Evolutionary conservation across 2,888 invertebrate genomes (phyloP), one percentile per base, ranked within the genome.

Genomic region (Metopia argyrocephala): DNA sequence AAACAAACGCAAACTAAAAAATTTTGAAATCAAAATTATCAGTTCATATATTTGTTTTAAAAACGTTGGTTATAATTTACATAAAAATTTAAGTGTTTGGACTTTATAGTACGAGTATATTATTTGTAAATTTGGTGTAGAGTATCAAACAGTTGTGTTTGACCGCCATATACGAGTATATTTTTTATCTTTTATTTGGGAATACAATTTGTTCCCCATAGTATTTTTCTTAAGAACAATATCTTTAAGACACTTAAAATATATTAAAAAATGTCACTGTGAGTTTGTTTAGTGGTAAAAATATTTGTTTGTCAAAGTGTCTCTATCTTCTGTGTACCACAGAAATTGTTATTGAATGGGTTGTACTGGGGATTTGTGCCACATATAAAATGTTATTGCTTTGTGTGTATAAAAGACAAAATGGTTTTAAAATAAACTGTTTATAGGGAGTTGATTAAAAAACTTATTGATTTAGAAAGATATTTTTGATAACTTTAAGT

Each of bases 271-370:
- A 27, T 48, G 27, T 48, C 23, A 48, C 18, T 59, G 15, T 1
- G 15, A 4, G 15, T 15, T 38, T 9, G 38, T 38, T 38, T 12
- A 12, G 38, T 15, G 38, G 38, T 38, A 12, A 38, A 38, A 15
- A 38, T 12, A 38, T 38, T 12, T 38, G 38, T 15, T 15, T 48
- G n/a, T 48, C 48, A n/a, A 18, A n/a, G 5, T n/a, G 48, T 4
- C 15, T n/a, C 48, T 48, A 5, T 18, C 20, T 6, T 48, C 48
- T 48, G 48, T 1, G 2, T 48, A 20, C 5, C 20, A 6, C 20
- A 48, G 38, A 66, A 66, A 25, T 38, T 66, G 7, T 54, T 66
- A 38, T 66, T 18, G 1, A n/a, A 54, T 38, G 38, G 7, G 5
- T 23, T 20, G 50, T 50, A 50, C 27, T 64, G 20, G 28, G 48